Conservation (phyloP, 1,140 invertebrate genomes). For the Anoplolepis gracilipes region DNA sequence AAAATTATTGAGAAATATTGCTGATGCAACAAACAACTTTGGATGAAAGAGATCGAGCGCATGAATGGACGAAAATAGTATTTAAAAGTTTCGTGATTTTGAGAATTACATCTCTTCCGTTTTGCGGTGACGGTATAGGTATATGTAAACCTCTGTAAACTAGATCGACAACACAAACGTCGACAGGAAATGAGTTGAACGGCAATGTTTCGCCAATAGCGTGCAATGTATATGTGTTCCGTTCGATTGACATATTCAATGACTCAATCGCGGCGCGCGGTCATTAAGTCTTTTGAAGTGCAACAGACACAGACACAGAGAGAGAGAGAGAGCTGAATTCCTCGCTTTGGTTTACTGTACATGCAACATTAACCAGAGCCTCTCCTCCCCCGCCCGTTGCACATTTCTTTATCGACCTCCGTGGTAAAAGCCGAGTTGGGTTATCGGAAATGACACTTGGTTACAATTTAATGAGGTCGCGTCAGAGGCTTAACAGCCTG, state of each 20-base stretch:
- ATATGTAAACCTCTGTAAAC: not conserved
- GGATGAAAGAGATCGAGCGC: too few relatives aligned
- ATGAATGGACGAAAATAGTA: too few relatives aligned
- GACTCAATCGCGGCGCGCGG: constrained; percentile 39
- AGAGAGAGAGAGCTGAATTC: constrained; percentile 59
- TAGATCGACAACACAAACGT: not conserved
- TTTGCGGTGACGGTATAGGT: too few relatives aligned
- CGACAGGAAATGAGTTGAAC: not conserved
- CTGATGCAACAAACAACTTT: too few relatives aligned
- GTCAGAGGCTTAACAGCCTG: constrained; percentile 42
- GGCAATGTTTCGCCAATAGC: not conserved
- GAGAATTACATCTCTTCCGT: not conserved
- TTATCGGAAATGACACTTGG: constrained; percentile 74
- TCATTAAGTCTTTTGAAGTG: constrained; percentile 22
- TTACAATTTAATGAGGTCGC: constrained; percentile 73
- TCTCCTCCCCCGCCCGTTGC: constrained; percentile 38
- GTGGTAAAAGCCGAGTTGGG: constrained; percentile 68
- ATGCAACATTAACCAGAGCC: constrained; percentile 70
- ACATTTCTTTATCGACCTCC: constrained; percentile 71
- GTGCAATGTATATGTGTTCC: not conserved
- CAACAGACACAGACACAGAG: too few relatives aligned
- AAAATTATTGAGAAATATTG: too few relatives aligned
- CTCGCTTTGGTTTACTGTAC: constrained; percentile 57
- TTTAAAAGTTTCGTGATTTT: not conserved
- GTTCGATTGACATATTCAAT: constrained; percentile 9